Evolutionary conservation across 2,888 invertebrate species (phyloP).

Genomic region (Lasioglossum morio): DNA sequence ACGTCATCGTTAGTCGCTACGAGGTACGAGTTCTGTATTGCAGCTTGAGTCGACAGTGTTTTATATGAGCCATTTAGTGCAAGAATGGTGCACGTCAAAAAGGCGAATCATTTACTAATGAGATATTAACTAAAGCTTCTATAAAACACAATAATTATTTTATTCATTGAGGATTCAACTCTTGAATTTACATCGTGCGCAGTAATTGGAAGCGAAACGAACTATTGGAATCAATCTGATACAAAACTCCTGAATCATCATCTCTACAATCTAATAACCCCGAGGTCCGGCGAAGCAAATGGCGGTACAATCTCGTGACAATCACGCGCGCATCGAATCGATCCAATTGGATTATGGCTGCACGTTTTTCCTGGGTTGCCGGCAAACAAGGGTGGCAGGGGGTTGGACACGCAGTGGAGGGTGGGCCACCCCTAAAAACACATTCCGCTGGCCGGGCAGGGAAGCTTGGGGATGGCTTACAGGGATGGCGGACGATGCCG

Average conservation of each 20-base stretch:
- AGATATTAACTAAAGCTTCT: too few relatives aligned
- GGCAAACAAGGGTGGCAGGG: slow-evolving; percentile 26
- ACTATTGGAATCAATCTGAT: not conserved
- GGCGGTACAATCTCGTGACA: not conserved
- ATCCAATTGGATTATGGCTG: slow-evolving; percentile 28
- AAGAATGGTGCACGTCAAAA: too few relatives aligned
- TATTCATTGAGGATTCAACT: too few relatives aligned
- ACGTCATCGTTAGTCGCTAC: not conserved
- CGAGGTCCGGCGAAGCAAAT: not conserved
- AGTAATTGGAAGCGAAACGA: not conserved
- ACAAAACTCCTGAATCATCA: not conserved
- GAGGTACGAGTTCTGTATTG: not conserved
- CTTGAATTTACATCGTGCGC: not conserved
- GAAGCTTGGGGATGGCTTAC: slow-evolving; percentile 15
- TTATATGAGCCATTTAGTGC: too few relatives aligned
- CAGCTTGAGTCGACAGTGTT: not conserved
- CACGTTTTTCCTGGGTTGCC: slow-evolving; percentile 13
- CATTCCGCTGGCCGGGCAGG: slow-evolving; percentile 39
- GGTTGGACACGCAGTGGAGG: not conserved
- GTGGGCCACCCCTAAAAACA: slow-evolving; percentile 19
- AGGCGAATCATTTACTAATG: too few relatives aligned
- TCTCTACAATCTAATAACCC: not conserved
- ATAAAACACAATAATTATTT: too few relatives aligned
- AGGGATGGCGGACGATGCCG: slow-evolving; percentile 30
- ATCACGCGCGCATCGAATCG: not conserved